Conservation (phyloP, 2,113 vertebrate genomes). For the Ptychochromis oligacanthus region DNA sequence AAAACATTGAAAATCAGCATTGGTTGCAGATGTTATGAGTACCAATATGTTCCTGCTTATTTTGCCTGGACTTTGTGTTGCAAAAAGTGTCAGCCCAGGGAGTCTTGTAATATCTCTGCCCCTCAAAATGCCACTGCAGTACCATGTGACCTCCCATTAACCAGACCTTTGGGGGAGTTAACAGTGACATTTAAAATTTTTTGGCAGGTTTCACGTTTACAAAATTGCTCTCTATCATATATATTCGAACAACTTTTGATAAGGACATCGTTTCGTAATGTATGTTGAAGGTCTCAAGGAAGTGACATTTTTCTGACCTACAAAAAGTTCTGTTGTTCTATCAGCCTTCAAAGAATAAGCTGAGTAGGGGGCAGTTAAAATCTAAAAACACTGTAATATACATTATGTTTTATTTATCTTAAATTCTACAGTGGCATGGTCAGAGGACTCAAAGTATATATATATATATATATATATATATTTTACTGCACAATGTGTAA, state of each 20-base stretch:
- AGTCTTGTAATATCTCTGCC: slow-evolving; percentile 25
- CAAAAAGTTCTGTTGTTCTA: slow-evolving; percentile 50
- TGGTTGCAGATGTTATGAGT: slow-evolving; percentile 4
- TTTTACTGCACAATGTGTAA: neutral
- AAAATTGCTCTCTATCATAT: slow-evolving; percentile 56
- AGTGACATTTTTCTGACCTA: slow-evolving; percentile 56
- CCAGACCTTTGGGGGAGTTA: slow-evolving; percentile 43
- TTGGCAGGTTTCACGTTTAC: slow-evolving; percentile 31
- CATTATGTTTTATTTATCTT: slow-evolving; percentile 30
- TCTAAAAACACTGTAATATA: slow-evolving; percentile 15
- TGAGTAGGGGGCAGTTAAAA: slow-evolving; percentile 29
- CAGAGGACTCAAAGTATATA: neutral
- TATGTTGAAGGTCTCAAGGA: slow-evolving; percentile 38
- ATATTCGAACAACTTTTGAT: slow-evolving; percentile 53
- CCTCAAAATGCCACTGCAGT: slow-evolving; percentile 50
- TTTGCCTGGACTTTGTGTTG: neutral
- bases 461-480: too few species aligned
- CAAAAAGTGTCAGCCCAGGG: neutral
- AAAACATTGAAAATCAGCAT: slow-evolving; percentile 21
- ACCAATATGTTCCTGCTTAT: slow-evolving; percentile 11
- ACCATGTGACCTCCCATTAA: slow-evolving; percentile 56
- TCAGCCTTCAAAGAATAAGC: slow-evolving; percentile 14
- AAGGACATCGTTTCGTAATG: slow-evolving; percentile 49
- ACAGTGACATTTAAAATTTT: slow-evolving; percentile 67
- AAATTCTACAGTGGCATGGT: slow-evolving; percentile 1